Evolutionary conservation across 35 echinoderm and acorn worm species (phyloP).

Genomic region (Chiridota heheva): DNA sequence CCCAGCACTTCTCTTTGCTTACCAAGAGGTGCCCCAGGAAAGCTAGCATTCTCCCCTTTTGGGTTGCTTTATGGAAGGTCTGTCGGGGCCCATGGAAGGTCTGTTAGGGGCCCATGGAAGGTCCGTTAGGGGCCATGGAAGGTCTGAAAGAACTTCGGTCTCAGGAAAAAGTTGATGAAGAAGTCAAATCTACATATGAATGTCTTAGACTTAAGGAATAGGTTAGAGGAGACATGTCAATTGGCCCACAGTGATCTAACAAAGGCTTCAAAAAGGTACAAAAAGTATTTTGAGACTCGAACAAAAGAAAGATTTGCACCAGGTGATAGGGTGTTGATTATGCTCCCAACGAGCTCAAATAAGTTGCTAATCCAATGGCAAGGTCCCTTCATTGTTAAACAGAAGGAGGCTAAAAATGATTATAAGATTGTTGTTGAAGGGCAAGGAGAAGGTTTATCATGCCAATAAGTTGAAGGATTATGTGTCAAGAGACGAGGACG

Average conservation of each 20-base stretch:
- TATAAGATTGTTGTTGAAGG: conserved; percentile 35
- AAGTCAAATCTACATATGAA: conserved; percentile 40
- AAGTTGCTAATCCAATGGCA: conserved; percentile 51
- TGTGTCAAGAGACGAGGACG: conserved; percentile 21
- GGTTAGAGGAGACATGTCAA: conserved; percentile 29
- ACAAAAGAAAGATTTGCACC: conserved; percentile 27
- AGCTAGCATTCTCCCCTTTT: conserved; percentile 46
- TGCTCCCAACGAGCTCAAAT: conserved; percentile 32
- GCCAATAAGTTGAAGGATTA: conserved; percentile 47
- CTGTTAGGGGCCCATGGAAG: too few relatives aligned
- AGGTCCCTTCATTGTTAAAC: conserved; percentile 30
- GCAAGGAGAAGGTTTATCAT: conserved; percentile 46
- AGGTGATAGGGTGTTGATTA: conserved; percentile 34
- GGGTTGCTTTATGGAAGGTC: conserved; percentile 49
- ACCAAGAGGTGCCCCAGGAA: neutral
- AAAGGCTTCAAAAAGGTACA: conserved; percentile 10
- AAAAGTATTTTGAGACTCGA: conserved; percentile 31
- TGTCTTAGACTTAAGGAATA: conserved; percentile 7
- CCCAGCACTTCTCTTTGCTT: neutral
- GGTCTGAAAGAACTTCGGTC: conserved; percentile 12
- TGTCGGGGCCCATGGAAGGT: conserved; percentile 10
- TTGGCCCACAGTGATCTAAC: conserved; percentile 15
- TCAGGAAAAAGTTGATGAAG: conserved; percentile 18
- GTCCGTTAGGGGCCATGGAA: conserved; percentile 10
- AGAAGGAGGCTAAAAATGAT: conserved; percentile 13